These are phyloP conservation scores for Orthosia gothica DNA, from an alignment of 2,888 invertebrate genomes.

Conservation along the genomic window DNA sequence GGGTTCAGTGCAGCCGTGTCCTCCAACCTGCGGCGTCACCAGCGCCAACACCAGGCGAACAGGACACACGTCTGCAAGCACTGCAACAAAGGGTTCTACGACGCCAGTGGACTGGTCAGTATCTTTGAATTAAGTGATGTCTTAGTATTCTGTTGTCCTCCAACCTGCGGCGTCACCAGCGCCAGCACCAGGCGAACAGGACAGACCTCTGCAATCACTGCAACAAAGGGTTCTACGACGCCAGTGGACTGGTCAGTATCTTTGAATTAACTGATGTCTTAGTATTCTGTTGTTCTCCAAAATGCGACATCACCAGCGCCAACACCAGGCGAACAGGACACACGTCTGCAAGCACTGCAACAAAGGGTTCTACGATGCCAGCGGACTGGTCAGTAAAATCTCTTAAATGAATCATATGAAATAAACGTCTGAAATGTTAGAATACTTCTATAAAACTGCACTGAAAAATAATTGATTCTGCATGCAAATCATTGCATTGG, in stretches of 20 bases:
- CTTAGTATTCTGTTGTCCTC: too few species aligned
- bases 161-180: constrained; percentile 83
- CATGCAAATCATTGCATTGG: too few species aligned
- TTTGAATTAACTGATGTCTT: too few species aligned
- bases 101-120: constrained; percentile 82
- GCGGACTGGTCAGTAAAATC: constrained; percentile 78
- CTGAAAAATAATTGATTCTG: too few species aligned
- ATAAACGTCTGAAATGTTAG: too few species aligned
- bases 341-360: constrained; percentile 81
- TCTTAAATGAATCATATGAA: too few species aligned
- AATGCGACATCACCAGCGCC: too few species aligned
- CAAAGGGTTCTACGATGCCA: constrained; percentile 82
- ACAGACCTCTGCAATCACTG: constrained; percentile 81
- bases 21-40: constrained; percentile 83
- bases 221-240: constrained; percentile 82
- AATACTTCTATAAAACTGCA: too few species aligned
- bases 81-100: constrained; percentile 84
- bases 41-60: constrained; percentile 78
- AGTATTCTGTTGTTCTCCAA: too few species aligned
- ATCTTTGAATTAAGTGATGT: too few species aligned
- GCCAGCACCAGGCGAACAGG: constrained; percentile 76
- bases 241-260: constrained; percentile 80
- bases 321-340: constrained; percentile 74
- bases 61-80: constrained; percentile 77
- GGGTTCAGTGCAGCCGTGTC: constrained; percentile 80